Base-by-base conservation (phyloP, 2,113 vertebrate genomes). In the Odocoileus virginianus region DNA sequence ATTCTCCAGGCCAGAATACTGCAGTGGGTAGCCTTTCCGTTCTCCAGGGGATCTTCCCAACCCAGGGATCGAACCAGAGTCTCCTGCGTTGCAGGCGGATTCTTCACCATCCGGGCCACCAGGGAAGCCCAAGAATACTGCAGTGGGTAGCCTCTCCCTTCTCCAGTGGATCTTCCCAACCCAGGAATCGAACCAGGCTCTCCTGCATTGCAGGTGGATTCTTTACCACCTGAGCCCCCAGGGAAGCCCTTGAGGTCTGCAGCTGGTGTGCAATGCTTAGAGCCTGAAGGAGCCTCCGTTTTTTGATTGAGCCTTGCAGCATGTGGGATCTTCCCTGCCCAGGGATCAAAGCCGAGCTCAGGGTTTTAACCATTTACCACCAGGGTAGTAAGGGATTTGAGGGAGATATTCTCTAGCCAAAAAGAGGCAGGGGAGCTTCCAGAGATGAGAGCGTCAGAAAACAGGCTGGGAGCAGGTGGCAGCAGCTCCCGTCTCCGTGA, bases 41-140 rank as follows among this genome's bases (percentile, higher is more conserved):
- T 23, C 19, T 71, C n/a, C 67, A 40, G 19, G 67, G 67, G 19
- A 71, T 71, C 67, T 12, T 71, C 67, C n/a, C 10, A 23, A 40
- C 0, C 0, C 2, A 71, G 67, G 19, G 67, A 71, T 71, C 4
- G 0, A 71, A 71, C 67, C 19, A 21, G 21, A n/a, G 67, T 40
- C n/a, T 71, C n/a, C 19, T 0, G 0, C n/a, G 2, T 36, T 71
- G n/a, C n/a, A 12, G 64, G 64, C 1, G 0, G 19, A 36, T 36
- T 71, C n/a, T 71, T 71, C 23, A 71, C n/a, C 64, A 21, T 5
- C 64, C 21, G 64, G 36, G 64, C 64, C 19, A 71, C n/a, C 9
- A 36, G 64, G n/a, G 7, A 36, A 71, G n/a, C n/a, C 10, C 17
- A 71, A 71, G 64, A 71, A 71, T 19, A 21, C 17, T 36, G 64